Evolutionary conservation across 2,797 vertebrate genomes (phyloP).

Genomic region (Parotocinclus haroldoi): DNA sequence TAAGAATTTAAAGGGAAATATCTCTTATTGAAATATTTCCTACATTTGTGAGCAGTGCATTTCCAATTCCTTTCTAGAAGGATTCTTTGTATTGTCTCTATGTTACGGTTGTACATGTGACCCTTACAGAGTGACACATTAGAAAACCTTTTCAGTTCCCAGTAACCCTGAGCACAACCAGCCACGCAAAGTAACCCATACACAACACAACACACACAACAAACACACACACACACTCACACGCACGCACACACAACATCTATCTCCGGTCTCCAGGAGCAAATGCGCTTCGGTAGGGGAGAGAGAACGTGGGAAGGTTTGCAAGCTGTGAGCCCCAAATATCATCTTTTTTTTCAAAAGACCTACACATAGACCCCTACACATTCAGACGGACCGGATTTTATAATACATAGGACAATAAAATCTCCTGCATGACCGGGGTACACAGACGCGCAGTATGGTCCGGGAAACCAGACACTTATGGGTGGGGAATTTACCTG

Average conservation of each 20-base stretch:
- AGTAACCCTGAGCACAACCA: too few relatives aligned
- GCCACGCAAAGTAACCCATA: neutral
- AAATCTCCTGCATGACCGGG: constrained; percentile 77
- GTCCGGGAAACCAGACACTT: constrained; percentile 99
- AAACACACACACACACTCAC: neutral
- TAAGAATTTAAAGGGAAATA: too few relatives aligned
- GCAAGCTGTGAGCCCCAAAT: constrained; percentile 48
- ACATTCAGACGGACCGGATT: constrained; percentile 58
- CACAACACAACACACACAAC: neutral
- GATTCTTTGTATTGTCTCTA: too few relatives aligned
- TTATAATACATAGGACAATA: constrained; percentile 48
- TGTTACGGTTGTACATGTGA: too few relatives aligned
- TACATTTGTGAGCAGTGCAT: too few relatives aligned
- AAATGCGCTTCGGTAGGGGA: neutral
- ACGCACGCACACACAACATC: neutral
- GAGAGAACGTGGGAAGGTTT: constrained; percentile 50
- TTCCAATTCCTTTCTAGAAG: too few relatives aligned
- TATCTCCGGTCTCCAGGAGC: constrained; percentile 9
- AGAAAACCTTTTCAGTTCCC: too few relatives aligned
- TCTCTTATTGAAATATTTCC: too few relatives aligned
- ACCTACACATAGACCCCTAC: neutral
- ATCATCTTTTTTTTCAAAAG: constrained; percentile 45
- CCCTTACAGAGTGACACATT: too few relatives aligned
- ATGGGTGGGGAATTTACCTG: constrained; percentile 99
- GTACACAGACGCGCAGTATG: constrained; percentile 86